Conservation (phyloP, 2,888 invertebrate genomes). For the Mactromeris polynyma region DNA sequence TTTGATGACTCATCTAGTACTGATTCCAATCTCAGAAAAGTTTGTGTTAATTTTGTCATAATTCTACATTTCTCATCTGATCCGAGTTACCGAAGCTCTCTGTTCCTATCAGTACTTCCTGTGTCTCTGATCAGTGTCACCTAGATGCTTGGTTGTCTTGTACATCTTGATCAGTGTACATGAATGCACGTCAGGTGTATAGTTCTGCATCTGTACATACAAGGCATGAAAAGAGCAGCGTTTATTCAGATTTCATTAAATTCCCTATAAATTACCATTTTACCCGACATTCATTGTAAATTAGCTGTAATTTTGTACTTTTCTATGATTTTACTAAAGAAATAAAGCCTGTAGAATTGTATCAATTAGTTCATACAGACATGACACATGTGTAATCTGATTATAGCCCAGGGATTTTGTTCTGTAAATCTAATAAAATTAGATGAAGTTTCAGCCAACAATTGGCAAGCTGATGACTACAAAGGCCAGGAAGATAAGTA, state of each 20-base stretch:
- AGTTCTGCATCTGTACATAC: not conserved
- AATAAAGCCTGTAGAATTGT: not conserved
- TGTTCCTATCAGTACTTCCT: not conserved
- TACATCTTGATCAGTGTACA: not conserved
- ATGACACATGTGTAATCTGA: slow-evolving; percentile 20
- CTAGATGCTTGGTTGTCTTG: not conserved
- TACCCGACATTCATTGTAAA: not conserved
- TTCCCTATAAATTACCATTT: not conserved
- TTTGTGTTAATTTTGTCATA: not conserved
- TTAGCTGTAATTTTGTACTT: slow-evolving; percentile 4
- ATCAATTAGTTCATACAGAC: not conserved
- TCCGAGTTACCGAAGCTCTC: not conserved
- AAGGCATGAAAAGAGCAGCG: not conserved
- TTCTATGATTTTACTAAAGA: not conserved
- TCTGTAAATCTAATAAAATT: slow-evolving; percentile 44
- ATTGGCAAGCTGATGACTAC: slow-evolving; percentile 23
- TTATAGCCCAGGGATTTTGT: not conserved
- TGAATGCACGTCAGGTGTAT: not conserved
- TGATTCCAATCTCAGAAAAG: not conserved
- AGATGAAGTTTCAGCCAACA: slow-evolving; percentile 34
- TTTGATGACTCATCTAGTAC: not conserved
- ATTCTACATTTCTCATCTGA: not conserved
- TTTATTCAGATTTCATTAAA: not conserved
- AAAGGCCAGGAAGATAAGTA: slow-evolving; percentile 26
- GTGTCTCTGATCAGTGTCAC: not conserved